These are phyloP conservation scores for Cryptotermes secundus DNA, from an alignment of 1,140 invertebrate species.

Conservation along the genomic window DNA sequence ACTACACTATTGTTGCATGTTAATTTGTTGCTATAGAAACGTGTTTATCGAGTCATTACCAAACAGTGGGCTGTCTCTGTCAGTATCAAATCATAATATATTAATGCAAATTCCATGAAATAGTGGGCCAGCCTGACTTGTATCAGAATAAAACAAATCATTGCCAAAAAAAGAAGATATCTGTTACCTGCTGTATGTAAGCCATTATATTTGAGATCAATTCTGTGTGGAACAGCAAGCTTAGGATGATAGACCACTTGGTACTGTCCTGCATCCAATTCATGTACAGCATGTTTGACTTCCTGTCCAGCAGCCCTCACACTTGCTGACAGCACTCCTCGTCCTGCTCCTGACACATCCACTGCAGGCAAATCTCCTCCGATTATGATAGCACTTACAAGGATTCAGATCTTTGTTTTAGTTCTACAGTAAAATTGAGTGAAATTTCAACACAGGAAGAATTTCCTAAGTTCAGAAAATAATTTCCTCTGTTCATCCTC, in stretches of 20 bases:
- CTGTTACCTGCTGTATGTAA: conserved; percentile 58
- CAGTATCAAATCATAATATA: too few relatives aligned
- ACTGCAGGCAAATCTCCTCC: conserved; percentile 54
- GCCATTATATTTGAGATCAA: conserved; percentile 77
- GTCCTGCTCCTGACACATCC: conserved; percentile 69
- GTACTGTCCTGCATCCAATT: conserved; percentile 48
- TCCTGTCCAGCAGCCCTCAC: conserved; percentile 76
- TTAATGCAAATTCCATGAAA: background rate
- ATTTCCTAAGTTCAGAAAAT: too few relatives aligned
- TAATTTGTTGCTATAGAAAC: too few relatives aligned
- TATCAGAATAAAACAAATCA: background rate
- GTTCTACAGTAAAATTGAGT: too few relatives aligned
- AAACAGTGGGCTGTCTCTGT: too few relatives aligned
- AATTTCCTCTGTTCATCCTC: too few relatives aligned
- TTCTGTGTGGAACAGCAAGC: conserved; percentile 75
- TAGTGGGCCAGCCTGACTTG: background rate
- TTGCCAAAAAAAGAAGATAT: background rate
- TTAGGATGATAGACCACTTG: conserved; percentile 85
- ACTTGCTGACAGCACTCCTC: conserved; percentile 74
- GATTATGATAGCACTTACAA: background rate
- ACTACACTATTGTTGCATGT: too few relatives aligned
- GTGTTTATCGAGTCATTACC: too few relatives aligned
- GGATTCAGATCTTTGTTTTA: too few relatives aligned
- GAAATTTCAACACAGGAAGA: too few relatives aligned
- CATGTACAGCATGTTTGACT: conserved; percentile 69